Base-by-base conservation (phyloP, 2,888 invertebrate genomes). In the Acrobasis suavella region DNA sequence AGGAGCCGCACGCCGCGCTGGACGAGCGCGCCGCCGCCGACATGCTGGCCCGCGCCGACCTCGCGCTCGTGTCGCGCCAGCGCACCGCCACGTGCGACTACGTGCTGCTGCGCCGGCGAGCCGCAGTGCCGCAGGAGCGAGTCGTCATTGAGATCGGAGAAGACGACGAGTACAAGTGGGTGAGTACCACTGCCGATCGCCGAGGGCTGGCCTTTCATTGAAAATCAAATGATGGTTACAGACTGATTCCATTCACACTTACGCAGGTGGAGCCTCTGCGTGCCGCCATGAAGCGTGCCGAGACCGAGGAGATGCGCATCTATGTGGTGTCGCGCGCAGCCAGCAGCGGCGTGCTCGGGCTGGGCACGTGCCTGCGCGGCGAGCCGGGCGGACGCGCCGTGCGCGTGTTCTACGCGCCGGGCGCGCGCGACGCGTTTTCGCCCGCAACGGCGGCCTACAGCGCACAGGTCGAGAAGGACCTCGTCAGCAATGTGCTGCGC, bases 301-400 rank as follows among this genome's bases (percentile, higher is more conserved):
- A 95, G 77, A 82, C 85, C 32, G 93, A 93, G 65, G 92, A 90
- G 39, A 82, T 91, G 68, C 94, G 95, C 72, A 93, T 97, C 63
- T 94, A 95, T 74, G 80, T 97, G 49, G 94, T 96, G 62, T 94
- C 95, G 64, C 95, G 95, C 52, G 94, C 95, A 73, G 93, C 95
- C 65, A 82, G 93, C 37, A 94, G 94, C 81, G 99, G 99, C 67
- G 93, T 97, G 68, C 93, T 98, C 63, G 99, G 99, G 55, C 93
- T 99, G 81, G 95, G 96, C 77, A 96, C 97, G 80, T 99, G 99
- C 85, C 93, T 99, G 70, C 96, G 96, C 76, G 95, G 95, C 74
- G 99, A 99, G 93, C 94, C 96, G 8, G 98, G 97, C 69, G 98
- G 98, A 17, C 90, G 93, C 64, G 95, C 95, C 72, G 94, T 97